Evolutionary conservation across 2,797 vertebrate genomes (phyloP).

Genomic region (Eulemur coronatus): DNA sequence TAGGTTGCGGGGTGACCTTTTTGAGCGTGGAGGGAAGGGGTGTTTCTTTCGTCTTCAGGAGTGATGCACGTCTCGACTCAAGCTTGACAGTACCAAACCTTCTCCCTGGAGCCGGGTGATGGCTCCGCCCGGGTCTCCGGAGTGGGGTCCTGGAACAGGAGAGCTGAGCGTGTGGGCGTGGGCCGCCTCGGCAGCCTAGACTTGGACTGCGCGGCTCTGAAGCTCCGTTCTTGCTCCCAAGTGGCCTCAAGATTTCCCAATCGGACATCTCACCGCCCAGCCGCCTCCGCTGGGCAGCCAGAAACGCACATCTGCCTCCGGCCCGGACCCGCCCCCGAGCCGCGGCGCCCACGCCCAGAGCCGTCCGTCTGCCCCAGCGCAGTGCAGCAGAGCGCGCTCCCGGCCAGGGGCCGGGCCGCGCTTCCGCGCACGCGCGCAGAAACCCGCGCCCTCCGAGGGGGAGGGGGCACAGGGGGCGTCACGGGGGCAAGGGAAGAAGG

Average conservation of each 20-base stretch:
- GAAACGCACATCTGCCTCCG: background rate
- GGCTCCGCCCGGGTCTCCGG: background rate
- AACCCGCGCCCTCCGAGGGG: background rate
- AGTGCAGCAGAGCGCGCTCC: conserved; percentile 58
- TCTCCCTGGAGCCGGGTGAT: background rate
- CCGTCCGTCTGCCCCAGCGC: background rate
- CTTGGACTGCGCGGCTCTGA: accelerated
- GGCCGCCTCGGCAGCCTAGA: background rate
- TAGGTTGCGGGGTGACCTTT: background rate
- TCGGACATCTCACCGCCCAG: accelerated
- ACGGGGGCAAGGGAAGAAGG: background rate
- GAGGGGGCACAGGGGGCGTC: background rate
- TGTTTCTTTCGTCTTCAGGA: background rate
- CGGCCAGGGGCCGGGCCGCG: background rate
- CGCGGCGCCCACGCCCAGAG: conserved; percentile 32
- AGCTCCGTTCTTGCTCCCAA: background rate
- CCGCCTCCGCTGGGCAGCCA: accelerated
- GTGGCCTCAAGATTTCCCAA: background rate
- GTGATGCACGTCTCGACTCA: background rate
- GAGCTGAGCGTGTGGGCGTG: background rate
- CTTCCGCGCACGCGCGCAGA: background rate
- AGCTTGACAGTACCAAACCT: background rate
- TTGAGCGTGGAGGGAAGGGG: background rate
- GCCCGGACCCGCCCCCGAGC: background rate
- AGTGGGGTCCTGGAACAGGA: too few relatives aligned